Base-by-base conservation (phyloP, 2,888 invertebrate genomes). In the Andricus quercusramuli region DNA sequence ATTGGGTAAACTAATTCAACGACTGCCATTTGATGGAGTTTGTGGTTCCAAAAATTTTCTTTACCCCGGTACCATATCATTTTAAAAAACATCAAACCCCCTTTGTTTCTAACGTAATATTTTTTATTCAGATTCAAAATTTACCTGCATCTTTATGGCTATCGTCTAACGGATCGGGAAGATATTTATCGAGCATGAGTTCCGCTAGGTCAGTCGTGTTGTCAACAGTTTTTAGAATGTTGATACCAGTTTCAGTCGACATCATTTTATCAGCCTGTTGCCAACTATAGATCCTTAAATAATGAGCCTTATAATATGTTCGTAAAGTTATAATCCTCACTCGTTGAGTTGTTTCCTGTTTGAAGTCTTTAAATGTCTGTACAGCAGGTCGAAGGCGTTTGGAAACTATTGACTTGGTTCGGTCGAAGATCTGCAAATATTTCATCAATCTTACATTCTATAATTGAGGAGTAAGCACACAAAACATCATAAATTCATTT, bases 161-260 rank as follows among this genome's bases (percentile, higher is more conserved):
- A 85, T 95, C 95, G 41, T 94, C 94, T 2, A 93, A 90, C 89
- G 93, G 85, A 91, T 94, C 93, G 25, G 95, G 97, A 84, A 97
- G 94, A 90, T 96, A 96, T 88, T 96, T 95, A 92, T 97, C 96
- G 11, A 97, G 92, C 87, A 96, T 94, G 79, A 95, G 94, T 94
- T 97, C 96, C 37, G 96, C 96, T 83, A 95, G 93, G 11, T 94
- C 94, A 11, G 96, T 95, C 76, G 96, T 95, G 4, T 94, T 94
- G 90, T 96, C 96, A 17, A 97, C 94, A 79, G 96, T 94, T 86
- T 94, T 93, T 68, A 96, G 93, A 0, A 96, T 96, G 91, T 95
- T 94, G 90, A 95, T 95, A n/a, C 96, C 96, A 86, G 95, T 95
- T 79, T 95, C 95, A 9, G 96, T 96, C 29, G 95, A 95, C 86